Evolutionary conservation across 2,113 vertebrate species (phyloP).

Genomic region (Syngnathoides biaculeatus): DNA sequence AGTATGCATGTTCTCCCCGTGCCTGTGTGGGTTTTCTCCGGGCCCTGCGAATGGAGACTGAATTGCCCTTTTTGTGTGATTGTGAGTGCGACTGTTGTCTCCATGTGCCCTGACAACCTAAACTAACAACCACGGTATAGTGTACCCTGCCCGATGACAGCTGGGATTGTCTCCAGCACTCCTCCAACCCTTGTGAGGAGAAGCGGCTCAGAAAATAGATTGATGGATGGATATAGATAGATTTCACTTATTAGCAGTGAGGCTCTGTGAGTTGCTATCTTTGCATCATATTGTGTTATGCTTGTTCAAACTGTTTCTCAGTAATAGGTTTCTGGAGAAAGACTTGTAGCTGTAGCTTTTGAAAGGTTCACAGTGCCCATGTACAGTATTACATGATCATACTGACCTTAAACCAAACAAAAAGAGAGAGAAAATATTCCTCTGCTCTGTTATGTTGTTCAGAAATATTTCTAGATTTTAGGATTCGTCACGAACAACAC

Average conservation of each 20-base stretch:
- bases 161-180: too few species aligned
- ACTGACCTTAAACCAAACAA: constrained; percentile 15
- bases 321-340: constrained; percentile 54
- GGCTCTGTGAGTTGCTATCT: background rate
- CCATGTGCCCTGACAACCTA: too few species aligned
- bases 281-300: constrained; percentile 3
- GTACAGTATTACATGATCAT: constrained; percentile 18
- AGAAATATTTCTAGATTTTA: background rate
- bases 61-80: too few species aligned
- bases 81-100: too few species aligned
- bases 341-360: constrained; percentile 26
- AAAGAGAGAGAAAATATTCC: background rate
- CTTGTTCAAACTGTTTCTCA: constrained; percentile 45
- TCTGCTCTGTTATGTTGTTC: background rate
- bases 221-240: too few species aligned
- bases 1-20: too few species aligned
- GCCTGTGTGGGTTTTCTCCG: too few species aligned
- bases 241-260: background rate
- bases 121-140: too few species aligned
- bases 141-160: too few species aligned
- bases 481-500: background rate
- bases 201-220: too few species aligned
- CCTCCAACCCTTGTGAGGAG: too few species aligned
- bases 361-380: constrained; percentile 5
- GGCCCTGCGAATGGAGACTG: too few species aligned